Conservation (phyloP, 2,797 vertebrate species). For the Antrozous pallidus region DNA sequence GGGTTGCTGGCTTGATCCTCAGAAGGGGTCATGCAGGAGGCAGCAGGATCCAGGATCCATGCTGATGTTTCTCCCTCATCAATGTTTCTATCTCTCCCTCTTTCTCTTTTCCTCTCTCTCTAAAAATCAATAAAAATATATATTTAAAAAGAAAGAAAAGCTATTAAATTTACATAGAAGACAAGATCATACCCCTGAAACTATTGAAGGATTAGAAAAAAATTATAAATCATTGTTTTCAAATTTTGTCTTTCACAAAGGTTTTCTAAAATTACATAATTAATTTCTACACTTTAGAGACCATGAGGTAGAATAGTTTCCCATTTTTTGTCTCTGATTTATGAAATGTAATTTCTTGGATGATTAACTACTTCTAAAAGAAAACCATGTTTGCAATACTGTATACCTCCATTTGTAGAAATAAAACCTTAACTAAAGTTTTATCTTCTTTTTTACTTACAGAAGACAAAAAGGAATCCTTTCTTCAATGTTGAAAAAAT, state of each 20-base stretch:
- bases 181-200: background rate
- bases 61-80: too few relatives aligned
- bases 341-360: background rate
- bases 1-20: too few relatives aligned
- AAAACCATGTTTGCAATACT: background rate
- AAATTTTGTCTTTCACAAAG: background rate
- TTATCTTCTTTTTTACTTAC: constrained; percentile 52
- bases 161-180: background rate
- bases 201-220: rapidly evolving
- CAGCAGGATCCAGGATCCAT: too few relatives aligned
- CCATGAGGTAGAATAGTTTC: background rate
- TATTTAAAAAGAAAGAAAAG: too few relatives aligned
- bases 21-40: too few relatives aligned
- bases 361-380: constrained; percentile 39
- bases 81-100: too few relatives aligned
- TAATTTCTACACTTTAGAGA: background rate
- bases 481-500: constrained; percentile 44
- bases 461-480: background rate
- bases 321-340: background rate
- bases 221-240: background rate
- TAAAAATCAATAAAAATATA: too few relatives aligned
- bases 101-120: too few relatives aligned
- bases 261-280: background rate
- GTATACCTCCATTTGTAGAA: background rate
- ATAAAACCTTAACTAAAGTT: constrained; percentile 50